A percentile compares a stretch with the other conserved stretches of the same genome.
Conservation (phyloP, 2,113 vertebrate genomes). For the Xiphias gladius region DNA sequence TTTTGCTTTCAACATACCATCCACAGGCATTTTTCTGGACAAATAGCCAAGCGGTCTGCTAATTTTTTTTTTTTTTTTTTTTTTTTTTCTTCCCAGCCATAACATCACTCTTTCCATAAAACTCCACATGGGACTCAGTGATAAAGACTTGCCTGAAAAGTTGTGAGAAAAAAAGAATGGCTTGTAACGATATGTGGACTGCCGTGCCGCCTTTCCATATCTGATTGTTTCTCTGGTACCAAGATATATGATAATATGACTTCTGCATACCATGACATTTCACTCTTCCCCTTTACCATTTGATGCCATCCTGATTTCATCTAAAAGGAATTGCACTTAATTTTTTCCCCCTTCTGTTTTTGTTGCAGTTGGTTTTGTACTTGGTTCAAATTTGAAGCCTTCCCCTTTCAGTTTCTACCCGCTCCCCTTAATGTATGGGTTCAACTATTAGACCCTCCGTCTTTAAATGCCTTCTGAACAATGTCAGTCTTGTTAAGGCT, state of each 20-base stretch:
- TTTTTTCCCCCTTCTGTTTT: slow-evolving; percentile 42
- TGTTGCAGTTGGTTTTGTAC: slow-evolving; percentile 73
- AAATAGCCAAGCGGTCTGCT: slow-evolving; percentile 45
- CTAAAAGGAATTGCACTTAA: slow-evolving; percentile 79
- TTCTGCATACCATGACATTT: slow-evolving; percentile 61
- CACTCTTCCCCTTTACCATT: slow-evolving; percentile 50
- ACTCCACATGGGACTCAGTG: slow-evolving; percentile 40
- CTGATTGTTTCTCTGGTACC: slow-evolving; percentile 71
- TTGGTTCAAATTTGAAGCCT: slow-evolving; percentile 66
- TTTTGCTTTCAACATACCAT: slow-evolving; percentile 62
- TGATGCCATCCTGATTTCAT: slow-evolving; percentile 75
- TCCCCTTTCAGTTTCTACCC: slow-evolving; percentile 55
- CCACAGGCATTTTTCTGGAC: slow-evolving; percentile 63
- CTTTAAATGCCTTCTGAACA: slow-evolving; percentile 81
- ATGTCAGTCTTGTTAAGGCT: slow-evolving; percentile 79
- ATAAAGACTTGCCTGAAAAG: slow-evolving; percentile 56
- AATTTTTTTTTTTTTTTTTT: background rate
- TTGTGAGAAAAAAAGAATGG: slow-evolving; percentile 51
- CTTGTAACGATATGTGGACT: slow-evolving; percentile 63
- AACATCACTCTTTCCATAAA: slow-evolving; percentile 42
- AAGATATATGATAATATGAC: slow-evolving; percentile 67
- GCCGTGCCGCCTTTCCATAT: slow-evolving; percentile 69
- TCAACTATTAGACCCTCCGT: slow-evolving; percentile 67
- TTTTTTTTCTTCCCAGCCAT: slow-evolving; percentile 16
- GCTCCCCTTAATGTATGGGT: slow-evolving; percentile 63